These are phyloP conservation scores for Malurus elegans DNA, from an alignment of 2,113 vertebrate species.

Conservation along the genomic window DNA sequence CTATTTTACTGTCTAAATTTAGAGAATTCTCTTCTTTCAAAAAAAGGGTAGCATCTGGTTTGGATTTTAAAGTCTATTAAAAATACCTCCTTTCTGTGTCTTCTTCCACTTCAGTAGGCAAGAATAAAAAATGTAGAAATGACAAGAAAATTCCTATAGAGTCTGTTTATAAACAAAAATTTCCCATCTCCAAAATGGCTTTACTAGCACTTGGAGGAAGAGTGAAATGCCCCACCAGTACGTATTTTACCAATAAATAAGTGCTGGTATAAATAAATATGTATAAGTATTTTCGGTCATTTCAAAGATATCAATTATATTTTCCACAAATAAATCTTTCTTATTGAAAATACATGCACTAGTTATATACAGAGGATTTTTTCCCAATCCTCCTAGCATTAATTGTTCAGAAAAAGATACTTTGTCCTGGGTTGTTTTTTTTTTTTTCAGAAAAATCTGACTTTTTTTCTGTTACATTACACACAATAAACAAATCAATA, in stretches of 20 bases:
- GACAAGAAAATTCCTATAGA: neutral
- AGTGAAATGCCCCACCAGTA: neutral
- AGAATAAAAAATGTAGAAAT: neutral
- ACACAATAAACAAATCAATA: neutral
- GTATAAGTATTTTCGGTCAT: fast-evolving
- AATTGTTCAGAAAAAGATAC: neutral
- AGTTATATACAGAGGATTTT: neutral
- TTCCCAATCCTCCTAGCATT: neutral
- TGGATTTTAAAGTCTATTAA: neutral
- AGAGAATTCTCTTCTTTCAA: neutral
- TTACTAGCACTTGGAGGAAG: neutral
- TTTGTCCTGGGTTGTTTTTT: neutral
- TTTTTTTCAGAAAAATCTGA: neutral
- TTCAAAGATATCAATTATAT: neutral
- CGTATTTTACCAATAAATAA: neutral
- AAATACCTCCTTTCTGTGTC: neutral
- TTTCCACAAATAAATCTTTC: neutral
- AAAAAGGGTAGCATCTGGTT: neutral
- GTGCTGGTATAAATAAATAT: neutral
- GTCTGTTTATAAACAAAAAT: neutral
- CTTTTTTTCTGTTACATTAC: neutral
- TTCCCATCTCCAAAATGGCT: neutral
- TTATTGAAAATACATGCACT: neutral
- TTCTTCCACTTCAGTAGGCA: neutral
- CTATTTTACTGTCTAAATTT: slow-evolving; percentile 10